phyloP scores from a whole-genome alignment of 1,140 invertebrate species.

The Eumaeus atala region DNA sequence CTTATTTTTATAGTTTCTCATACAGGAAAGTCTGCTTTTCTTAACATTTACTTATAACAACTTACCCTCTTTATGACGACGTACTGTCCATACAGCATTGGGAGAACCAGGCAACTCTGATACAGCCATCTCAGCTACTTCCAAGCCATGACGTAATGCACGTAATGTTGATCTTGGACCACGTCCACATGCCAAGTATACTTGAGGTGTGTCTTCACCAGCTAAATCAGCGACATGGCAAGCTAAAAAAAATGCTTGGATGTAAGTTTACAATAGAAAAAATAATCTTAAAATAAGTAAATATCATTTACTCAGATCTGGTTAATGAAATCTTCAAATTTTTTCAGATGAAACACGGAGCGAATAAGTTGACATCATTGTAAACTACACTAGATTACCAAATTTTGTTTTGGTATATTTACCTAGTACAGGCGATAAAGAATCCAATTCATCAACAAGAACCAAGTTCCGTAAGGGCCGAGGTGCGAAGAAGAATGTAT shows the following conservation, averaged over 20 bases:
- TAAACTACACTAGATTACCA: conserved; percentile 20
- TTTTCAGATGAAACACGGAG: conserved; percentile 68
- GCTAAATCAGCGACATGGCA: conserved; percentile 86
- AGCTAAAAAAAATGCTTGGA: conserved; percentile 38
- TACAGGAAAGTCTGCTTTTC: background rate
- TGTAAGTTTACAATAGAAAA: conserved; percentile 8
- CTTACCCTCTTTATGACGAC: conserved; percentile 94
- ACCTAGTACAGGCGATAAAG: conserved; percentile 97
- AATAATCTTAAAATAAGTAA: conserved; percentile 5
- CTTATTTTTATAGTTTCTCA: background rate
- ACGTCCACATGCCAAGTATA: conserved; percentile 96
- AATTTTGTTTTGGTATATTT: conserved; percentile 24
- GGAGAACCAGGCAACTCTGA: conserved; percentile 99
- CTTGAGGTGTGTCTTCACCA: conserved; percentile 98
- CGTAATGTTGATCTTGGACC: conserved; percentile 94
- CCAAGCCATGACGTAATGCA: conserved; percentile 96
- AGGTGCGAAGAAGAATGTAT: conserved; percentile 99
- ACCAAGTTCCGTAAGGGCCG: conserved; percentile 95
- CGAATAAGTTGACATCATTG: conserved; percentile 58
- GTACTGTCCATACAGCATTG: conserved; percentile 99
- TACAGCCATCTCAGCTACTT: conserved; percentile 99
- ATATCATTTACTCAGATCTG: conserved; percentile 53
- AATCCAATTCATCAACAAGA: conserved; percentile 98
- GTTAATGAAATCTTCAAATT: conserved; percentile 61
- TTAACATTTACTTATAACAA: conserved; percentile 28